These are phyloP conservation scores for Gymnosoma rotundatum DNA, from an alignment of 2,888 invertebrate genomes.

Conservation along the genomic window DNA sequence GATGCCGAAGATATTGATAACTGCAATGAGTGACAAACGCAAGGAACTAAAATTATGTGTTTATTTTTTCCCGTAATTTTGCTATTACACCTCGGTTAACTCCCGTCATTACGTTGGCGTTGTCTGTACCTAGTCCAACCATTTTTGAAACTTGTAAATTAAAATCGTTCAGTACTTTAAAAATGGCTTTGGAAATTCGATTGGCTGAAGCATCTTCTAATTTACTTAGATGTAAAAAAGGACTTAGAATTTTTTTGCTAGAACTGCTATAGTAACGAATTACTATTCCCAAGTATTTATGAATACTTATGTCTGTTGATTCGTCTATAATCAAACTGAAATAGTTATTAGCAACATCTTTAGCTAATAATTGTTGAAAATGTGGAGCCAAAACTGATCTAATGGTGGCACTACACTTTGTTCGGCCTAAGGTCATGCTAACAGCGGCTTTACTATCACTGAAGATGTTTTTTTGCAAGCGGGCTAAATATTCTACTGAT, in stretches of 20 bases:
- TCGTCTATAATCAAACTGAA: constrained; percentile 36
- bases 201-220: too few species aligned
- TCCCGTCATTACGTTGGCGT: constrained; percentile 50
- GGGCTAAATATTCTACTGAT: constrained; percentile 30
- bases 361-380: constrained; percentile 1
- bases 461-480: constrained; percentile 20
- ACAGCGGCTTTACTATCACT: constrained; percentile 8
- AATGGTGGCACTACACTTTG: background rate
- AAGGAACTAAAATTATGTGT: constrained; percentile 32
- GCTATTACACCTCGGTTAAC: constrained; percentile 44
- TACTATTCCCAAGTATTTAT: constrained; percentile 54
- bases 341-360: background rate
- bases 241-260: constrained; percentile 47
- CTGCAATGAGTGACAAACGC: constrained; percentile 15
- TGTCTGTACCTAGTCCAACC: constrained; percentile 56
- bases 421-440: constrained; percentile 34
- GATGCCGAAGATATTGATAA: constrained; percentile 24
- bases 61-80: constrained; percentile 37
- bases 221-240: constrained; percentile 47
- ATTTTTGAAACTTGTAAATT: constrained; percentile 47
- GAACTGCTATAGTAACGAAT: constrained; percentile 50
- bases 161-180: constrained; percentile 33
- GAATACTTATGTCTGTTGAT: constrained; percentile 52
- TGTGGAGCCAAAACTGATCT: background rate
- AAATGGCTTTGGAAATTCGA: constrained; percentile 29